A percentile compares a stretch with the other conserved stretches of the same genome.
These are phyloP conservation scores for Podarcis siculus DNA, from an alignment of 2,797 vertebrate genomes.

Conservation along the genomic window DNA sequence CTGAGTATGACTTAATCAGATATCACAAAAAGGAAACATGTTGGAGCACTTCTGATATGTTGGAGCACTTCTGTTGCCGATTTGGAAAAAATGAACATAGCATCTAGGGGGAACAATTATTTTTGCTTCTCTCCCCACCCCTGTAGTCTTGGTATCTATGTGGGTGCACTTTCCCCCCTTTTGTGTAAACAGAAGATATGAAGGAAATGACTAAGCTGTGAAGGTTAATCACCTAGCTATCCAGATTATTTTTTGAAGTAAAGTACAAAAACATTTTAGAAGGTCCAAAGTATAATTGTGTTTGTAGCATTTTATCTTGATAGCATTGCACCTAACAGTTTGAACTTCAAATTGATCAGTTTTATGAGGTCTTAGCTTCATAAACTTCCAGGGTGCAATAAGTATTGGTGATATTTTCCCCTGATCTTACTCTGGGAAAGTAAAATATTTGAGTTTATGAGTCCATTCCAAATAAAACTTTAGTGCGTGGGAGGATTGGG, in stretches of 20 bases:
- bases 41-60: background rate
- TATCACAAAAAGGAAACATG: background rate
- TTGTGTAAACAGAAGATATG: slow-evolving; percentile 52
- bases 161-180: slow-evolving; percentile 11
- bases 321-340: slow-evolving; percentile 65
- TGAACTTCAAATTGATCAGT: slow-evolving; percentile 70
- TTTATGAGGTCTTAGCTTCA: slow-evolving; percentile 65
- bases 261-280: slow-evolving; percentile 68
- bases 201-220: background rate
- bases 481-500: background rate
- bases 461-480: background rate
- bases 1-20: no score
- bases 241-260: slow-evolving; percentile 62
- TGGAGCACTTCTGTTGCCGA: slow-evolving; percentile 13
- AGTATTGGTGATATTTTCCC: slow-evolving; percentile 41
- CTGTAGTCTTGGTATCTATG: slow-evolving; percentile 12
- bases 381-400: slow-evolving; percentile 40
- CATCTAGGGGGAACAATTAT: background rate
- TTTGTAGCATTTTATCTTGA: slow-evolving; percentile 74
- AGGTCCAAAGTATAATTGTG: slow-evolving; percentile 74
- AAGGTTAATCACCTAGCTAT: slow-evolving; percentile 38
- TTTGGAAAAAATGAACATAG: slow-evolving; percentile 27
- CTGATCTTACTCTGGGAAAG: background rate
- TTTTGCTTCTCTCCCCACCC: background rate
- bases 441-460: background rate